A percentile compares a stretch with the other conserved stretches of the same genome.
phyloP scores from a whole-genome alignment of 2,888 invertebrate genomes.

The Phymatocera aterrima region DNA sequence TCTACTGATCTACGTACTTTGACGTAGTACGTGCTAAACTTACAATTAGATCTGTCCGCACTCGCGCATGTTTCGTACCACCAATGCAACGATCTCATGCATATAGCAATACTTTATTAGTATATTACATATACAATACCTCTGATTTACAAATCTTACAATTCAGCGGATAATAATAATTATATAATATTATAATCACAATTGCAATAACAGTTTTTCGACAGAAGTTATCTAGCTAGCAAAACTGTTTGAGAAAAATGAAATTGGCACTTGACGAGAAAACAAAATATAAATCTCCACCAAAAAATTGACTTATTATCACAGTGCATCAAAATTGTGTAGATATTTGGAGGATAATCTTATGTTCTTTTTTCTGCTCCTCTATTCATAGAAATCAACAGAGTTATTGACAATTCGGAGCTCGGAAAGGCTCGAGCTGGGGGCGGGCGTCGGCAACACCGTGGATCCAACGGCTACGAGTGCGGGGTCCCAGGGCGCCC shows the following conservation, averaged over 20 bases:
- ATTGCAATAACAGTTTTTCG: too few species aligned
- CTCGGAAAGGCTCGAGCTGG: conserved; percentile 51
- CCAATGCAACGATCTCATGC: conserved; percentile 23
- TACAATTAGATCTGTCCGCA: conserved; percentile 26
- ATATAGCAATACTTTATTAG: not conserved
- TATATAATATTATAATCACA: too few species aligned
- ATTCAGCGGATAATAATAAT: too few species aligned
- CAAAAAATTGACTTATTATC: too few species aligned
- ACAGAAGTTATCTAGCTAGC: too few species aligned
- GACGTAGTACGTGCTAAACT: conserved; percentile 16
- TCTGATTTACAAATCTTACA: conserved; percentile 1
- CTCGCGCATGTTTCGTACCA: not conserved
- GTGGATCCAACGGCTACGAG: conserved; percentile 48
- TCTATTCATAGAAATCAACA: conserved; percentile 55
- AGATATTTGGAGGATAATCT: too few species aligned
- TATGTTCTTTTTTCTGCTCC: not conserved
- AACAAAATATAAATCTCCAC: too few species aligned
- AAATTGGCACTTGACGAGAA: too few species aligned
- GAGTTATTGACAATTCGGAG: conserved; percentile 57
- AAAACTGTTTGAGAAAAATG: not conserved
- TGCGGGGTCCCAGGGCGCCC: conserved; percentile 54
- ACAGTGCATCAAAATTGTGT: too few species aligned
- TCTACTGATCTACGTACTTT: not conserved
- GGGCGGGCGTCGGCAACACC: conserved; percentile 46
- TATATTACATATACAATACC: not conserved